Evolutionary conservation across 2,113 vertebrate genomes (phyloP), one percentile per base, ranked within the genome.

Genomic region (Sorex araneus): DNA sequence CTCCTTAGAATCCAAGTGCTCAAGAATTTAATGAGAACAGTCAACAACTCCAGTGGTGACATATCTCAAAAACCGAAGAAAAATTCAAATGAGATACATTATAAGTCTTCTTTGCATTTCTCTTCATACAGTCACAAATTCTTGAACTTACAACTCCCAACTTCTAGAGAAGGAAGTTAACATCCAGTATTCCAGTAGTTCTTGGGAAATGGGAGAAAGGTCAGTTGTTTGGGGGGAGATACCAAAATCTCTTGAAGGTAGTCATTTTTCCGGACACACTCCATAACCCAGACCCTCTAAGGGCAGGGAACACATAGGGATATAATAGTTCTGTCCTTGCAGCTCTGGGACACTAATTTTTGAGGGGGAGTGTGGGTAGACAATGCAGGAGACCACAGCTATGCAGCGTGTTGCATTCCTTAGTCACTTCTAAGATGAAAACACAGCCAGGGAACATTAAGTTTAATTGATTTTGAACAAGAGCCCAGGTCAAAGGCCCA

Each of bases 11-110:
- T 5, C 43, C 47, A 45, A 71, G 12, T 34, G 77, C 16, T 79
- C 15, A 27, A 83, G 60, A 84, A 50, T 23, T 93, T 94, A 77
- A 86, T 63, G 15, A 34, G 69, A 73, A 50, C 6, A 74, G 69
- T 91, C 27, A 81, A 57, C 11, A 83, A 30, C 77, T 34, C 34
- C 45, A 47, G 30, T 32, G 64, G 40, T 74, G 50, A 0, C 19
- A 27, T 79, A 84, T n/a, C 54, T 63, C 45, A 73, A 36, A 82
- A 12, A 92, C 7, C 71, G 18, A 45, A 54, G n/a, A 64, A 86
- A 54, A 82, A 47, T 67, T 25, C 19, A 87, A 91, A 84, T 27
- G 13, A 25, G 25, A 92, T 45, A 71, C 9, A 63, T 8, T 76
- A 34, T 34, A 57, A 73, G 19, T 73, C 92, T 57, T 23, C 28